Evolutionary conservation across 2,113 vertebrate genomes (phyloP), one percentile per base, ranked within the genome.

Genomic region (Amia ocellicauda): DNA sequence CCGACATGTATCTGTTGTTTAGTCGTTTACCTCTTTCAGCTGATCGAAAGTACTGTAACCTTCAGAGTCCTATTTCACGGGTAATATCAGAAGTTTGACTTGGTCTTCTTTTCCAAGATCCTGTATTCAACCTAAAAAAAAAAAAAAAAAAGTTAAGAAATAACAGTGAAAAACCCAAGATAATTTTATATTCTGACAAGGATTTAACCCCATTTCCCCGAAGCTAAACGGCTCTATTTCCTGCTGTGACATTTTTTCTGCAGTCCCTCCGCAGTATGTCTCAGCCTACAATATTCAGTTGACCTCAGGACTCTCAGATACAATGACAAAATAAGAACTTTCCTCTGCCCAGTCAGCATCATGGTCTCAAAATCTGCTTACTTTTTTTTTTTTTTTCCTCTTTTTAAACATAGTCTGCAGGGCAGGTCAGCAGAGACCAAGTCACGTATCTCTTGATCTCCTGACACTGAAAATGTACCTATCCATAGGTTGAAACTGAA

Each of bases 161-260:
- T 58, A 80, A 76, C 74, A 72, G 60, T 29, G 20, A 58, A 69
- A 72, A 62, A 64, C n/a, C 8, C 69, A 47, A 71, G 61, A 59
- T 53, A 29, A 75, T 66, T 78, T 79, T 64, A 71, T 74, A 78
- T 77, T 77, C 76, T 71, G 59, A 59, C 41, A 10, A 19, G 63
- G 56, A 61, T 70, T 55, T 14, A 1, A n/a, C 54, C 1, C 23
- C 41, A 31, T 51, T 47, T 40, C 69, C 67, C 27, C 50, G 47
- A 47, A 71, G 71, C 66, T 66, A 69, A 36, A 41, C 66, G 26
- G 60, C 23, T 68, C 70, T 74, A 70, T 74, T 70, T 19, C 58
- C 71, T 51, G 1, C 31, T 45, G 66, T 69, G 64, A 65, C 74
- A 76, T 78, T 73, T 60, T 69, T 63, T 70, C 64, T 54, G 62